Base-by-base conservation (phyloP, 92 coral and sea anemone species). In the Palythoa caribaeorum region DNA sequence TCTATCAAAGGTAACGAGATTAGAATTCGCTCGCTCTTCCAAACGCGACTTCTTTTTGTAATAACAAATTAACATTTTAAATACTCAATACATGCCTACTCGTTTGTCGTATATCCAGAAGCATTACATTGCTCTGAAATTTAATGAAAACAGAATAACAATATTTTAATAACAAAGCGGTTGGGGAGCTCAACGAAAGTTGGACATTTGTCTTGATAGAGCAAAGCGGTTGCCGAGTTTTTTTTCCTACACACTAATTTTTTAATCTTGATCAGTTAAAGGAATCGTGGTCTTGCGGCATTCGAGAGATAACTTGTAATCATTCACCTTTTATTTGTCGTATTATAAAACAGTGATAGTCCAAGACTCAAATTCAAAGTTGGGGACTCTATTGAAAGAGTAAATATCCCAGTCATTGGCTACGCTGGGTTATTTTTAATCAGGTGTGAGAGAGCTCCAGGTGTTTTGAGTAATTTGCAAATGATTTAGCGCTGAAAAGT, bases 391-490 rank as follows among this genome's bases (percentile, higher is more conserved):
- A 81, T 81, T 81, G 86, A 69, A 80, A 81, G 86, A 81, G 62
- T 81, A 81, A 81, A 81, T 81, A 81, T 81, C 60, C 74, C 76
- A 48, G 86, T 76, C 28, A 81, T 81, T 66, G 86, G 86, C 48
- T 81, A 81, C 39, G 75, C 39, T 81, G 86, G 86, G 86, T 66
- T 81, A 81, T 81, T 81, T 80, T 81, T 81, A 92, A 88, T 84
- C 77, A 88, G 83, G 78, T 79, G 92, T 88, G 92, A 73, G 92
- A 89, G 63, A n/a, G 17, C 38, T 54, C 81, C 89, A 88, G 94
- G 89, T 88, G 92, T 73, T 60, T 54, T 57, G 15, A 85, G 89
- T 78, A 92, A 88, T 88, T 92, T 92, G 92, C 91, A 89, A 92
- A 92, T 92, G 77, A 92, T 88, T 89, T 89, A 81, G 74, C 86